Base-by-base conservation (phyloP, 2,888 invertebrate species). In the Habrosyne pyritoides region DNA sequence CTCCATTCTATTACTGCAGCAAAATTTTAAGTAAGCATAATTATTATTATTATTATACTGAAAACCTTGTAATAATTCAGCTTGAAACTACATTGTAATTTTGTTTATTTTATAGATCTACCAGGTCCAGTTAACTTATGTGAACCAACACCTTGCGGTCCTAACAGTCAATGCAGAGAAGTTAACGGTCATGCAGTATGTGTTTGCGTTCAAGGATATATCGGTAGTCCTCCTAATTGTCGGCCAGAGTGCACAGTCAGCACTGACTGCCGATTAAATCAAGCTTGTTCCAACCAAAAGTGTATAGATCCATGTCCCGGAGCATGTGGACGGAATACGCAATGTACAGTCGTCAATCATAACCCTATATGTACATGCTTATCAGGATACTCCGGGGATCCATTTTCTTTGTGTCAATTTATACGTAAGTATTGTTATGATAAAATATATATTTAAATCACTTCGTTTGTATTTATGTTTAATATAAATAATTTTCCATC, bases 211-310 rank as follows among this genome's bases (percentile, higher is more conserved):
- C 91, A 93, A 52, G 94, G 94, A 22, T 96, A 93, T 70, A 86
- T 94, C 22, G 96, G 96, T 24, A 94, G 93, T 61, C 96, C 96
- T 52, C 96, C 96, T 28, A 94, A 94, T 62, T 97, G 97, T 74
- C 94, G 96, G 50, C 97, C 96, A 0, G 96, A 97, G 86, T 97
- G 97, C 81, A 93, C 95, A 47, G 92, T 95, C 22, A 97, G 96
- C 81, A 94, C 95, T 0, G 97, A 97, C 63, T 97, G 97, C 77
- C 84, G 93, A 6, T 81, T 94, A 53, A 92, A 95, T 71, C 93
- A 90, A 69, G 96, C 97, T 52, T 98, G 97, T 79, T 94, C 96
- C 10, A 94, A 94, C 68, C 95, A 95, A 71, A 96, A 96, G 85
- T 97, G 97, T 77, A 88, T 93, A 48, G 95, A 97, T 79, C 96